phyloP scores from a whole-genome alignment of 2,888 invertebrate species.

The Eupithecia vulgata region DNA sequence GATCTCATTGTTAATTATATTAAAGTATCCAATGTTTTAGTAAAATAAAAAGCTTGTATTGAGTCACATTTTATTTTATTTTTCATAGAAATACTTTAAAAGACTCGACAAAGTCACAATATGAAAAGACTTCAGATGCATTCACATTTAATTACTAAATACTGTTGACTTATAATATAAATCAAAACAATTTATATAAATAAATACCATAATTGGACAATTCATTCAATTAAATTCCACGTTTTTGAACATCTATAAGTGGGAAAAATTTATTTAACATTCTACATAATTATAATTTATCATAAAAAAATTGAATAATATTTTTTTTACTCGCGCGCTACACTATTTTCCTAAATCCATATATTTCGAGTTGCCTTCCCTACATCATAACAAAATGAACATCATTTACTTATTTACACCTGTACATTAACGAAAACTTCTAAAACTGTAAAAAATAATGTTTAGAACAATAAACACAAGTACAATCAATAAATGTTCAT shows the following conservation, averaged over 20 bases:
- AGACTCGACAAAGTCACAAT: slow-evolving; percentile 81
- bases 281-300: slow-evolving; percentile 38
- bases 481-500: slow-evolving; percentile 73
- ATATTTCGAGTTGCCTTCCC: slow-evolving; percentile 46
- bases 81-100: slow-evolving; percentile 83
- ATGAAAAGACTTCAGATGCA: slow-evolving; percentile 76
- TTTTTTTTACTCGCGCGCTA: slow-evolving; percentile 23
- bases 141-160: slow-evolving; percentile 74
- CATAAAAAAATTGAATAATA: slow-evolving; percentile 33
- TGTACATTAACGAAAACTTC: slow-evolving; percentile 81
- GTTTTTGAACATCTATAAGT: slow-evolving; percentile 56
- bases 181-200: slow-evolving; percentile 78
- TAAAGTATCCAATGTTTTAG: not conserved
- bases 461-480: slow-evolving; percentile 77
- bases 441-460: slow-evolving; percentile 76
- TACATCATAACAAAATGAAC: slow-evolving; percentile 70
- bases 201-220: slow-evolving; percentile 80
- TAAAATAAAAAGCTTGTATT: slow-evolving; percentile 64
- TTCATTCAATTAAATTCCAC: slow-evolving; percentile 77
- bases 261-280: slow-evolving; percentile 57
- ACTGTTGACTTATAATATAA: slow-evolving; percentile 78
- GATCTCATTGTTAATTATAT: not conserved
- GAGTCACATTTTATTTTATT: slow-evolving; percentile 74
- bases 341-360: slow-evolving; percentile 32
- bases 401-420: slow-evolving; percentile 78